These are phyloP conservation scores for Ornithoptera alexandrae DNA, from an alignment of 2,888 invertebrate genomes.

Conservation along the genomic window DNA sequence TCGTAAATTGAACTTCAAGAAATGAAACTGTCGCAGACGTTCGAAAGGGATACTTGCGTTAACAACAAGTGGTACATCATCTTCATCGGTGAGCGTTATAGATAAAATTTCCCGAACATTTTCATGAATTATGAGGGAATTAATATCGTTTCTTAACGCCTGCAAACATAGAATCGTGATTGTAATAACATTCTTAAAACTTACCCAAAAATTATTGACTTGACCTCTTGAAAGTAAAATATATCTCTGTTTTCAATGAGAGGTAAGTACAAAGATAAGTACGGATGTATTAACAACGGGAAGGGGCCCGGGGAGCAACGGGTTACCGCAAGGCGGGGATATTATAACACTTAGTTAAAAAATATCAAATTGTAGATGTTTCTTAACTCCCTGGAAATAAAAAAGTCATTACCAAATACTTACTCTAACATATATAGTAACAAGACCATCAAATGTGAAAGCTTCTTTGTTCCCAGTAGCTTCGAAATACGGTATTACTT, in stretches of 20 bases:
- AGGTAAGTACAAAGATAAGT: too few species aligned
- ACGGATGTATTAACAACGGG: too few species aligned
- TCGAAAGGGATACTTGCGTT: slow-evolving; percentile 44
- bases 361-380: too few species aligned
- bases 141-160: slow-evolving; percentile 48
- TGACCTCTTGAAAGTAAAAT: too few species aligned
- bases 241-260: too few species aligned
- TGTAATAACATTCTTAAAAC: background rate
- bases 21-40: slow-evolving; percentile 53
- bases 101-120: slow-evolving; percentile 55
- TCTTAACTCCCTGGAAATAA: too few species aligned
- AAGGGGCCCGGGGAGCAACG: too few species aligned
- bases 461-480: slow-evolving; percentile 47
- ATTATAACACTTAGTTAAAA: too few species aligned
- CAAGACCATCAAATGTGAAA: slow-evolving; percentile 72
- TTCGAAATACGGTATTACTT: slow-evolving; percentile 76
- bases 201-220: too few species aligned
- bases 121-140: slow-evolving; percentile 58
- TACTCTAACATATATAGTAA: slow-evolving; percentile 60
- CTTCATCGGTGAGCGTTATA: slow-evolving; percentile 43
- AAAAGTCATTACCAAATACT: slow-evolving; percentile 33
- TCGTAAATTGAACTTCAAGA: slow-evolving; percentile 58
- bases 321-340: too few species aligned
- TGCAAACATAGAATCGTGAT: slow-evolving; percentile 39
- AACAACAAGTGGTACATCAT: slow-evolving; percentile 40